phyloP scores from a whole-genome alignment of 2,888 invertebrate species.

The Masnerella sp. region DNA sequence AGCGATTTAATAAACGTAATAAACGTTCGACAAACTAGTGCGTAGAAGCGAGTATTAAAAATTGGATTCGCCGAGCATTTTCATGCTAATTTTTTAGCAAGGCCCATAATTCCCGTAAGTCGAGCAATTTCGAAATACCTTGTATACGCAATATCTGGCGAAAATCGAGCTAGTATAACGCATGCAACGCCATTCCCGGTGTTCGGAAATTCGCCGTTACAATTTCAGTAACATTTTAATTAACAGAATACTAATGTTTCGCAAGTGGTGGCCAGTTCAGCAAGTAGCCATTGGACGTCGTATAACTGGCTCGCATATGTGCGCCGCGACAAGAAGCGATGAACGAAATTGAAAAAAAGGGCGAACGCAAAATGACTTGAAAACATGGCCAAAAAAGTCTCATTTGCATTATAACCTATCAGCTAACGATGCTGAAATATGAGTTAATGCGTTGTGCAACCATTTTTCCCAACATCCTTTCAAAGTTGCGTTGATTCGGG shows the following conservation, averaged over 20 bases:
- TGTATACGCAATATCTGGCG: constrained; percentile 58
- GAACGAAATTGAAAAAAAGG: constrained; percentile 10
- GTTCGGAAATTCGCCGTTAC: constrained; percentile 63
- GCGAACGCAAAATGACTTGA: constrained; percentile 2
- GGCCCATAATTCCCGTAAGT: constrained; percentile 56
- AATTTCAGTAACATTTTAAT: constrained; percentile 75
- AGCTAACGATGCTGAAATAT: constrained; percentile 39
- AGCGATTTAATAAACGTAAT: constrained; percentile 10
- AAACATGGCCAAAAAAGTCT: not conserved
- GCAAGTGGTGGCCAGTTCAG: constrained; percentile 64
- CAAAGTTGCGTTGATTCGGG: not conserved
- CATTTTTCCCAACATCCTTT: constrained; percentile 23
- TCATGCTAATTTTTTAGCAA: constrained; percentile 54
- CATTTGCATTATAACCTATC: constrained; percentile 48
- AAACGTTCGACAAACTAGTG: constrained; percentile 15
- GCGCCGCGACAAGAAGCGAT: constrained; percentile 27
- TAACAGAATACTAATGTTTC: constrained; percentile 74
- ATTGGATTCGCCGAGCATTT: constrained; percentile 37
- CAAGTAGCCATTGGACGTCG: constrained; percentile 58
- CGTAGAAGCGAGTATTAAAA: constrained; percentile 37
- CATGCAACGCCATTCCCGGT: constrained; percentile 52
- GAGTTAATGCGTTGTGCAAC: constrained; percentile 41
- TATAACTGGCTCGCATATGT: constrained; percentile 44
- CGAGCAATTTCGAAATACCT: constrained; percentile 58
- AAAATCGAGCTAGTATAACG: constrained; percentile 51